Percentiles rank a stretch among this genome's conserved stretches.
phyloP scores from a whole-genome alignment of 2,888 invertebrate species.

The Theodoxus fluviatilis region DNA sequence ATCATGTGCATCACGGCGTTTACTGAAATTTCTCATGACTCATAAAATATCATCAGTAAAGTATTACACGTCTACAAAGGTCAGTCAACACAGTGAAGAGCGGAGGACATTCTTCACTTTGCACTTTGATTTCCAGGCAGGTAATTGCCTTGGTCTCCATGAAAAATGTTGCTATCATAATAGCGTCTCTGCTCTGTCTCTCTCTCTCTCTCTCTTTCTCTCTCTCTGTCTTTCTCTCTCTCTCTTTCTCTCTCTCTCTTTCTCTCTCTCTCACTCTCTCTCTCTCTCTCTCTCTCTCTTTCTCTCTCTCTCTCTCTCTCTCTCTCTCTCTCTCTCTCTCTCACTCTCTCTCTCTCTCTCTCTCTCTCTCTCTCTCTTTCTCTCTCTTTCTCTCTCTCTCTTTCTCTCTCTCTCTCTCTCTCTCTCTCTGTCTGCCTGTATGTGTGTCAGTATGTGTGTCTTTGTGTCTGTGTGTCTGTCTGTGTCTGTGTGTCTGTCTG shows the following conservation, averaged over 20 bases:
- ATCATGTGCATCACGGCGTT: too few species aligned
- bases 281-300: not conserved
- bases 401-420: constrained; percentile 16
- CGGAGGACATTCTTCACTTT: too few species aligned
- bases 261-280: not conserved
- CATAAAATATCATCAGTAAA: too few species aligned
- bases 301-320: constrained; percentile 21
- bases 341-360: not conserved
- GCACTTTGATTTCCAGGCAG: too few species aligned
- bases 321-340: constrained; percentile 21
- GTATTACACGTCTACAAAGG: too few species aligned
- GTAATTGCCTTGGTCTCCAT: too few species aligned
- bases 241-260: not conserved
- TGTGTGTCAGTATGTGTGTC: not conserved
- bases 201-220: not conserved
- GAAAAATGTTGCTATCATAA: too few species aligned
- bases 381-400: not conserved
- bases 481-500: not conserved
- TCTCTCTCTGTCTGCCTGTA: not conserved
- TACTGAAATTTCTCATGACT: too few species aligned
- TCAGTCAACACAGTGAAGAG: too few species aligned
- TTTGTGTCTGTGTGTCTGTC: too few species aligned
- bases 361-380: not conserved
- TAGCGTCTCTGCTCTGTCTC: not conserved
- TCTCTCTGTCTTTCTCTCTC: not conserved